Base-by-base conservation (phyloP, 2,888 invertebrate species). In the Deilephila porcellus region DNA sequence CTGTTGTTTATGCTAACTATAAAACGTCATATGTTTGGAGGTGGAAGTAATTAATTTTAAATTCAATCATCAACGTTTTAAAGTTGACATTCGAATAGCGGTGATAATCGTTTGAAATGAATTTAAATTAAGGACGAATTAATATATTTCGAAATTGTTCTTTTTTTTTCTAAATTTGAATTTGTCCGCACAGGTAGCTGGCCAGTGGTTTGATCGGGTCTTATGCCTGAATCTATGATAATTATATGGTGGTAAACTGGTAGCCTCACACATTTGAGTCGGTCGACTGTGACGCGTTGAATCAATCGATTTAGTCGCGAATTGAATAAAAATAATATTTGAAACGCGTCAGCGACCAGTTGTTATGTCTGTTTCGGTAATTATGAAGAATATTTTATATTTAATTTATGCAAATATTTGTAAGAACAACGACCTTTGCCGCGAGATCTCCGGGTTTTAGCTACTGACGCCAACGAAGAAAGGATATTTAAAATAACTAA, bases 181-280 rank as follows among this genome's bases (percentile, higher is more conserved):
- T 85, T 85, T 88, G 83, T 84, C 76, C 79, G 87, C 90, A 93
- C 94, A 94, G 94, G 93, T 94, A 93, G 92, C 88, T 45, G 34
- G 85, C 81, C 84, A 85, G 86, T 86, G 82, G 82, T 85, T 81
- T 84, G 85, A 86, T 88, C 82, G 79, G 80, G 74, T 74, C 60
- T 71, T 82, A 80, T 77, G 73, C 76, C 76, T 83, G 37, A 37
- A 37, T 64, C 64, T 64, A 64, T 52, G 17, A 52, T n/a, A n/a
- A n/a, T 52, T 45, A 45, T 67, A 14, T 56, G 1, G 45, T 67
- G 67, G 67, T 25, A 45, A 14, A 25, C 11, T 67, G 67, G 67
- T 25, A 45, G 4, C 52, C 11, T 29, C 29, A 64, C n/a, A 64
- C 29, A 70, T n/a, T 32, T 70, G 56, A 53, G 19, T 56, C n/a